Evolutionary conservation across 2,888 invertebrate species (phyloP).

Genomic region (Tipula helvola): DNA sequence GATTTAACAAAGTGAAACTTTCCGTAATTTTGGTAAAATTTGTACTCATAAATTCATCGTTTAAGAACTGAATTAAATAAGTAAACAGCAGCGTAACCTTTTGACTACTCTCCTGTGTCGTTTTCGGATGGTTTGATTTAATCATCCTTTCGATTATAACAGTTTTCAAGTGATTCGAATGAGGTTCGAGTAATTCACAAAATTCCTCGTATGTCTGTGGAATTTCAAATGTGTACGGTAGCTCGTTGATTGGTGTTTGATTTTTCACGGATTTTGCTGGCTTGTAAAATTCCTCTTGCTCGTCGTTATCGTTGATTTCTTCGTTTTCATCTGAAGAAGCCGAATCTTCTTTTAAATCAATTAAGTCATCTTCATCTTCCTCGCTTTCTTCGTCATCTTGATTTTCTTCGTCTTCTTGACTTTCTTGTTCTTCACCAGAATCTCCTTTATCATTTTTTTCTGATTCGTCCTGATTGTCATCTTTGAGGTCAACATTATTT

Average conservation of each 20-base stretch:
- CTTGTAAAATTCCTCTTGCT: constrained; percentile 15
- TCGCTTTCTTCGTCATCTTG: constrained; percentile 27
- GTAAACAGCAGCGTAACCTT: constrained; percentile 60
- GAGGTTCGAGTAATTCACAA: constrained; percentile 45
- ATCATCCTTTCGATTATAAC: constrained; percentile 68
- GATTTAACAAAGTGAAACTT: constrained; percentile 47
- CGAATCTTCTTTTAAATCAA: constrained; percentile 26
- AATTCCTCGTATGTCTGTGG: constrained; percentile 52
- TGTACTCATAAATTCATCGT: constrained; percentile 45
- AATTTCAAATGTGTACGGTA: constrained; percentile 45
- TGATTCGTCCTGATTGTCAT: constrained; percentile 21
- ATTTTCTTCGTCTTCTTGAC: constrained; percentile 27
- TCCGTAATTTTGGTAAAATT: constrained; percentile 34
- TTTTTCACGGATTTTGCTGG: background rate
- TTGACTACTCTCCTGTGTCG: constrained; percentile 65
- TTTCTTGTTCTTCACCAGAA: constrained; percentile 26
- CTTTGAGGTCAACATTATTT: constrained; percentile 21
- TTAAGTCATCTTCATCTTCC: constrained; percentile 27
- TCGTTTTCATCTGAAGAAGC: constrained; percentile 32
- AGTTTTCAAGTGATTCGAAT: constrained; percentile 50
- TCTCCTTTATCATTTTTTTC: constrained; percentile 18
- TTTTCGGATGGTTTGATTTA: constrained; percentile 75
- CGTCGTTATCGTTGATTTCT: constrained; percentile 15
- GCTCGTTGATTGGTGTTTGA: constrained; percentile 37
- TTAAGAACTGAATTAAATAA: constrained; percentile 63